Evolutionary conservation across 2,113 vertebrate species (phyloP).

Genomic region (Pelodiscus sinensis): DNA sequence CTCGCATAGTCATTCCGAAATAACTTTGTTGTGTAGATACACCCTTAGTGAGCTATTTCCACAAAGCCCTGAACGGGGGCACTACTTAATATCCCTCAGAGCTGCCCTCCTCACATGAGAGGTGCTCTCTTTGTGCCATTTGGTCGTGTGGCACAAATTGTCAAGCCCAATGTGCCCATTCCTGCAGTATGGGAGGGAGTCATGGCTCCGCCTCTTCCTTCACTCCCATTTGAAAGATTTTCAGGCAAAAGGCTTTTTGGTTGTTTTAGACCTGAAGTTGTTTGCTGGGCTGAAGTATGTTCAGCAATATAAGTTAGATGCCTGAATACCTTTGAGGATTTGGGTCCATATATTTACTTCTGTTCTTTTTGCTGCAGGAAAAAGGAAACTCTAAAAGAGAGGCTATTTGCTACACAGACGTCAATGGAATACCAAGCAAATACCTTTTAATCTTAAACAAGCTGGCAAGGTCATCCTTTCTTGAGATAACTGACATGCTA

Average conservation of each 20-base stretch:
- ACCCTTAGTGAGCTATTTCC: neutral
- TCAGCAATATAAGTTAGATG: too few relatives aligned
- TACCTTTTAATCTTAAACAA: neutral
- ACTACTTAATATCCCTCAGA: neutral
- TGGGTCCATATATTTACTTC: neutral
- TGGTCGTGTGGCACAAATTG: rapidly evolving
- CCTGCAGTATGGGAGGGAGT: neutral
- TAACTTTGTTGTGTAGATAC: too few relatives aligned
- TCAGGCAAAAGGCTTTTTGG: neutral
- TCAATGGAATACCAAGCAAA: too few relatives aligned
- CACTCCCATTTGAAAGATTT: neutral
- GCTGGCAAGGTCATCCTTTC: conserved; percentile 33
- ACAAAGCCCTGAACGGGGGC: neutral
- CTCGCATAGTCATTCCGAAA: too few relatives aligned
- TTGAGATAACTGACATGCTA: conserved; percentile 40
- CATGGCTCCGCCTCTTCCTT: neutral
- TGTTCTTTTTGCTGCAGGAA: neutral
- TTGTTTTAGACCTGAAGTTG: neutral
- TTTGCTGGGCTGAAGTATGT: neutral
- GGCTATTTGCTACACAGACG: conserved; percentile 2
- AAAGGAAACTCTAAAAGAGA: neutral
- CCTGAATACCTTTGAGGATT: too few relatives aligned
- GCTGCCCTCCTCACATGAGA: neutral
- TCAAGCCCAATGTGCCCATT: too few relatives aligned
- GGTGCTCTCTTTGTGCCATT: neutral